Evolutionary conservation across 2,797 vertebrate genomes (phyloP).

Genomic region (Chaetophractus vellerosus): DNA sequence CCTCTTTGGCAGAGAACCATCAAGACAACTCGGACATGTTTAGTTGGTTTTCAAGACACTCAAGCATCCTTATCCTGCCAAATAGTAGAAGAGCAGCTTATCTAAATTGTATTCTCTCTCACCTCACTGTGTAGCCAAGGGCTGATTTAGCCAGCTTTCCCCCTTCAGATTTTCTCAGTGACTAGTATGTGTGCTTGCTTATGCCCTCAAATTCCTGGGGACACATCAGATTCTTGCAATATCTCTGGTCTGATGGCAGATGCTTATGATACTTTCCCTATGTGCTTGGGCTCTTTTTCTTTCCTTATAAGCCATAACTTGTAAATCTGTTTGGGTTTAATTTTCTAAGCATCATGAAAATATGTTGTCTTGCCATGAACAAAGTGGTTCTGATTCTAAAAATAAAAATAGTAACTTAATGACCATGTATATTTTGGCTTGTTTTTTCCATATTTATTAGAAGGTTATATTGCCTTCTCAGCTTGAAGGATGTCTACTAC

Average conservation of each 20-base stretch:
- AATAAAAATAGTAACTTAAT: background rate
- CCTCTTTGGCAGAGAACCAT: background rate
- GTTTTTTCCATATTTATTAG: constrained; percentile 43
- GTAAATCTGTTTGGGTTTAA: constrained; percentile 23
- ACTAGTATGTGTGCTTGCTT: background rate
- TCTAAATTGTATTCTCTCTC: background rate
- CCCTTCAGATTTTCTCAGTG: background rate
- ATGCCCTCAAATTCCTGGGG: background rate
- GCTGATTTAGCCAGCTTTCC: background rate
- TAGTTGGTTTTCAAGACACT: background rate
- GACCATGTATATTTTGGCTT: background rate
- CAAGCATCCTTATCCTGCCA: background rate
- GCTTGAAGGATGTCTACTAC: background rate
- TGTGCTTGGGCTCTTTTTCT: background rate
- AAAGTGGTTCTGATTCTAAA: constrained; percentile 36
- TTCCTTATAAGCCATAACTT: background rate
- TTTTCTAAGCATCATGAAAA: constrained; percentile 61
- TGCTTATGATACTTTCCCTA: background rate
- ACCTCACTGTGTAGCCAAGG: background rate
- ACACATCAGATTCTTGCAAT: background rate
- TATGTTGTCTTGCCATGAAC: background rate
- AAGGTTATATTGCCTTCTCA: constrained; percentile 2
- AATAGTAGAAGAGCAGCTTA: background rate
- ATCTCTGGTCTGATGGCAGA: background rate
- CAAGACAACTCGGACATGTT: background rate